These are phyloP conservation scores for Leptosomus discolor DNA, from an alignment of 2,113 vertebrate species.

Conservation along the genomic window DNA sequence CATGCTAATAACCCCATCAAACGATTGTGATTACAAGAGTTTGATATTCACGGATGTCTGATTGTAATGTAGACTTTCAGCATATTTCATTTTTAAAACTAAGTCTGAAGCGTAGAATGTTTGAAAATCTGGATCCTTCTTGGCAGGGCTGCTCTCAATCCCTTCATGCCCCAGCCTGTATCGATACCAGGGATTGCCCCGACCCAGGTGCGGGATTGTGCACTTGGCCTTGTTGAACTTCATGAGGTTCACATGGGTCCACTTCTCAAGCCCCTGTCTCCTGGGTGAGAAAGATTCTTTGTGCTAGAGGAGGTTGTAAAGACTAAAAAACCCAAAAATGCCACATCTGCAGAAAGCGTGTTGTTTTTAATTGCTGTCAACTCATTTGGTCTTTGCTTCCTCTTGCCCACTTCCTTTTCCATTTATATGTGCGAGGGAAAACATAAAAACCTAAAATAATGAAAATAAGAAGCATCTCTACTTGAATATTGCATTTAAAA, in stretches of 20 bases:
- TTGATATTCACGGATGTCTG: background rate
- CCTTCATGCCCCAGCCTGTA: too few species aligned
- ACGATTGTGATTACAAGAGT: background rate
- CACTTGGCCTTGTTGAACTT: too few species aligned
- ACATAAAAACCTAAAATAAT: background rate
- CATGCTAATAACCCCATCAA: conserved; percentile 36
- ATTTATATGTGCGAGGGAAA: background rate
- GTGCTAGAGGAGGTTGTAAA: background rate
- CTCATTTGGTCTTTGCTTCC: conserved; percentile 1
- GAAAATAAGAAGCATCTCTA: background rate
- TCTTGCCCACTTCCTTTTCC: background rate
- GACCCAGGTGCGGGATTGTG: too few species aligned
- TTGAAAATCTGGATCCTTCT: too few species aligned
- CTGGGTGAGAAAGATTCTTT: background rate
- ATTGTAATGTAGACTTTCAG: background rate
- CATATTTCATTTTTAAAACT: background rate
- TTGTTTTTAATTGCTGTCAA: background rate
- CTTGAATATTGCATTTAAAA: background rate
- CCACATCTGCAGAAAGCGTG: background rate
- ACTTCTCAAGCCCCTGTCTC: too few species aligned
- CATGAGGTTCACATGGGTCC: too few species aligned
- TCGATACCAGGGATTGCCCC: too few species aligned
- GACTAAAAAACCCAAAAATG: background rate
- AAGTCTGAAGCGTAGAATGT: background rate
- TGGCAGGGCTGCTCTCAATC: too few species aligned